phyloP scores from a whole-genome alignment of 2,113 vertebrate species.

The Coryphaenoides rupestris region DNA sequence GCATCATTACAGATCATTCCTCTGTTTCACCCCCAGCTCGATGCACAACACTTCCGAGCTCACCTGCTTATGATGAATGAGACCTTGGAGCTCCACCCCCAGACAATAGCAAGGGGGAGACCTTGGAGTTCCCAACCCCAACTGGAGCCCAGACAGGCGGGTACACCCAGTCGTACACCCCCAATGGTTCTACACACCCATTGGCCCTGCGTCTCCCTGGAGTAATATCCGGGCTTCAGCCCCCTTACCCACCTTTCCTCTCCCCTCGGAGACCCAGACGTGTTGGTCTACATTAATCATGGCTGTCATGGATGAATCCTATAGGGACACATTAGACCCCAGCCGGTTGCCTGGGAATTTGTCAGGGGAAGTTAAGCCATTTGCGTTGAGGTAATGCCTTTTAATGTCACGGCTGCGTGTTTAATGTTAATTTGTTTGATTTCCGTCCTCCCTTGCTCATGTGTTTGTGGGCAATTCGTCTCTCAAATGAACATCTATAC shows the following conservation, averaged over 20 bases:
- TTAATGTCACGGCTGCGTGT: slow-evolving; percentile 31
- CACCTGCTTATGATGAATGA: too few species aligned
- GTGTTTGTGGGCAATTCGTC: background rate
- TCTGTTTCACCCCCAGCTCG: too few species aligned
- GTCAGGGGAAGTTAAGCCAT: slow-evolving; percentile 46
- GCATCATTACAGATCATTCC: too few species aligned
- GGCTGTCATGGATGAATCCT: slow-evolving; percentile 31
- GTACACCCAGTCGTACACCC: too few species aligned
- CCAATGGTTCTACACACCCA: too few species aligned
- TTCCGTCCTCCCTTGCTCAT: background rate
- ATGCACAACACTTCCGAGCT: too few species aligned
- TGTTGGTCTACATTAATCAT: slow-evolving; percentile 48
- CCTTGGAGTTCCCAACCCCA: too few species aligned
- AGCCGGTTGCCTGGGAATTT: slow-evolving; percentile 23
- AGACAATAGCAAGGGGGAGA: too few species aligned
- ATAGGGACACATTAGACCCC: slow-evolving; percentile 45
- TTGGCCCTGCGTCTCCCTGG: background rate
- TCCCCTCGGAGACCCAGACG: background rate
- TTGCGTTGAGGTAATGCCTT: slow-evolving; percentile 47
- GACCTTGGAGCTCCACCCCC: too few species aligned
- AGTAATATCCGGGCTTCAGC: background rate
- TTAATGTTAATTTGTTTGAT: slow-evolving; percentile 34
- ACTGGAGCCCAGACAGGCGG: too few species aligned
- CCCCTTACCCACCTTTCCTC: slow-evolving; percentile 6
- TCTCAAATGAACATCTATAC: background rate